Evolutionary conservation across 2,113 vertebrate species (phyloP), one percentile per base, ranked within the genome.

Genomic region (Aegotheles bennettii): DNA sequence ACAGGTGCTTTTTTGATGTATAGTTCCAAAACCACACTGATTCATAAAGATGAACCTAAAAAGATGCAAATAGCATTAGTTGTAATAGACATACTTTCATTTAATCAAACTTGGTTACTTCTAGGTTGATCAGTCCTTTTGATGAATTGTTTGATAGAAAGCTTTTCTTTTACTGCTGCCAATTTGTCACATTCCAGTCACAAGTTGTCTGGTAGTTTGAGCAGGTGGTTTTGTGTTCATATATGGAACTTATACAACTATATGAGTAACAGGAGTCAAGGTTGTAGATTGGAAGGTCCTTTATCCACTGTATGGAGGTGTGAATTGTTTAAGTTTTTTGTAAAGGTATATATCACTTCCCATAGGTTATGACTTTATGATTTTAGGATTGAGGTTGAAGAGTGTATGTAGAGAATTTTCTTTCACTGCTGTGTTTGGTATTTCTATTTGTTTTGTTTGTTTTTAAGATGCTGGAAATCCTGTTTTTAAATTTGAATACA

Each of bases 61-160:
- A 64, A 71, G 5, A 38, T 54, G n/a, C 0, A 1, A 54, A 29
- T 38, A 45, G 8, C 7, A 13, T 68, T 74, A 0, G 1, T 40
- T 81, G 11, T 33, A 53, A 21, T 64, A 53, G 29, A 28, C 9
- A 4, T 36, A 28, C 10, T 48, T 75, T 36, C 51, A 73, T 35
- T 63, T 64, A 51, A 28, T 59, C 43, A 25, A 68, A 61, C 29
- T 67, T 3, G 3, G 13, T 57, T 79, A 54, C n/a, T 65, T 71
- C 35, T 54, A 50, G 78, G 28, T 11, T 61, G 16, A 63, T 63
- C 6, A 29, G 3, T 64, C 33, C 29, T 64, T 81, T 45, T 59
- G 48, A 43, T 61, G 19, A 57, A 70, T 33, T 1, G 1, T 35
- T 85, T 33, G 12, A 16, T 59, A 57, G 20, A 16, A n/a, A 36